Base-by-base conservation (phyloP, 2,888 invertebrate species). In the Drosophila setosimentum region DNA sequence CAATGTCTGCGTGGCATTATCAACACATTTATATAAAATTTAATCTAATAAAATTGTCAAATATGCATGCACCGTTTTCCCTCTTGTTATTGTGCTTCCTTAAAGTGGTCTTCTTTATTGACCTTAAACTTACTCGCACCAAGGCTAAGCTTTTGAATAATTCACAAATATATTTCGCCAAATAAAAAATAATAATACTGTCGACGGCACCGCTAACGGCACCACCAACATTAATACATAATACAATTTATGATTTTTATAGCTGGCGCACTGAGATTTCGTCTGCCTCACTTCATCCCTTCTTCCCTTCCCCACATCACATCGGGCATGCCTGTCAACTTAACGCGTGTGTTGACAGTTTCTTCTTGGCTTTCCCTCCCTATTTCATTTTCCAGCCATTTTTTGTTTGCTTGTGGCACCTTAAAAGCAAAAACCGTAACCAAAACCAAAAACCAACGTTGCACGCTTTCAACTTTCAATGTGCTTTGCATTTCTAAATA, bases 401-500 rank as follows among this genome's bases (percentile, higher is more conserved):
- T 61, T 68, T 65, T 71, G 64, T 68, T 69, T 80, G 59, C 73
- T 71, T 79, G 76, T 85, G 73, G 69, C 83, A 82, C 80, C 83
- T 80, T 76, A 70, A 83, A 76, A 78, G 83, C 78, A 73, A 82
- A 81, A 81, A 71, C 76, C 73, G 76, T 79, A 74, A 71, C 78
- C 73, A 73, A 80, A 81, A 68, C 72, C 55, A 73, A 71, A 71
- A 70, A 58, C 60, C 82, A 65, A 68, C 86, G 64, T 51, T 68
- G 82, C 78, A 82, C 81, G 86, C 82, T 86, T 81, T 75, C 73
- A 82, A 74, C 78, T 83, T 83, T 85, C 83, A 90, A 88, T 90
- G 90, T 90, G 90, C 88, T 90, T 88, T 90, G 90, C 90, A 90
- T 90, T 87, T 88, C 80, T 89, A 90, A 90, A 90, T 88, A 90